A percentile compares a stretch with the other conserved stretches of the same genome.
These are phyloP conservation scores for Drosophila funebris DNA, from an alignment of 1,140 invertebrate species.

Conservation along the genomic window DNA sequence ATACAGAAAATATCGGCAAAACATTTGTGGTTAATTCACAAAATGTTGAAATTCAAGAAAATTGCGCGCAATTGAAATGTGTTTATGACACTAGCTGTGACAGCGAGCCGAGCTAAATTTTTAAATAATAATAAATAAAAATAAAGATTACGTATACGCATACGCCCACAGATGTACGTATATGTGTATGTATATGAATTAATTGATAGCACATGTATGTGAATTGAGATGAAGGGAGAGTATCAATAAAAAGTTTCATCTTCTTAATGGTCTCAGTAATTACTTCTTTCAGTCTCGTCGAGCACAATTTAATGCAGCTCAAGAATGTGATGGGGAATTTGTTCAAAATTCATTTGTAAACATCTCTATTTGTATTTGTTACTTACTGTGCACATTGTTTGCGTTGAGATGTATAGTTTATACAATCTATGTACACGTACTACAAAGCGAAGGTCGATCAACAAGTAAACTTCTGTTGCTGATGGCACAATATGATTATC, in stretches of 20 bases:
- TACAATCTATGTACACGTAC: not conserved
- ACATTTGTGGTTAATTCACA: no score
- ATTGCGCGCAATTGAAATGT: slow-evolving; percentile 17
- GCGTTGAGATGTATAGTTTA: slow-evolving; percentile 6
- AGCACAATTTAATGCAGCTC: slow-evolving; percentile 27
- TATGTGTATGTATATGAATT: no score
- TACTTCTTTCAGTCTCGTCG: slow-evolving; percentile 13
- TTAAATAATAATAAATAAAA: slow-evolving; percentile 21
- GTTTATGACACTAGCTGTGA: slow-evolving; percentile 30
- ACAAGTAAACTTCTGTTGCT: not conserved
- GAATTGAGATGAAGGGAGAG: not conserved
- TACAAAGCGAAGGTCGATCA: not conserved
- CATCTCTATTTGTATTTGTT: slow-evolving; percentile 12
- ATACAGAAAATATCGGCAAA: not conserved
- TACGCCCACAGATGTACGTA: slow-evolving; percentile 1
- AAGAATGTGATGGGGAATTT: slow-evolving; percentile 20
- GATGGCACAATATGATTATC: not conserved
- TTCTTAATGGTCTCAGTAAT: slow-evolving; percentile 26
- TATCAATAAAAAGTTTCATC: slow-evolving; percentile 35
- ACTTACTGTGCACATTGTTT: not conserved
- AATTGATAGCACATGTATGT: slow-evolving; percentile 8
- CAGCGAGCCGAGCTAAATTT: slow-evolving; percentile 2
- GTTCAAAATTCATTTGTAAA: slow-evolving; percentile 22
- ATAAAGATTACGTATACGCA: slow-evolving; percentile 19
- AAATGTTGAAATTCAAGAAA: not conserved